Conservation (phyloP, 2,888 invertebrate species). For the Drosophila subsilvestris region DNA sequence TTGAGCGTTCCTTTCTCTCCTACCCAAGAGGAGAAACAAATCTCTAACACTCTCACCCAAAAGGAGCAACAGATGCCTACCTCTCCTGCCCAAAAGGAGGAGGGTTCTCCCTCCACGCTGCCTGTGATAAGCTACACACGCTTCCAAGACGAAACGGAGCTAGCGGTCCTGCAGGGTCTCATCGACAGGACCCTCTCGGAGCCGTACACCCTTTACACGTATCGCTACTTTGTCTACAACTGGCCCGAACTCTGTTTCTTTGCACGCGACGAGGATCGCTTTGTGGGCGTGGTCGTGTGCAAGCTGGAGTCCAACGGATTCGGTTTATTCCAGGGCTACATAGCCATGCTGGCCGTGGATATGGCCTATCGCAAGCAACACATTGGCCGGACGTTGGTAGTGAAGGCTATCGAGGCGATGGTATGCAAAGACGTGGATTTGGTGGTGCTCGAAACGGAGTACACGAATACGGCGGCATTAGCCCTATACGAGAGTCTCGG, state of each 20-base stretch:
- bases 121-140: conserved; percentile 23
- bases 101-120: not conserved
- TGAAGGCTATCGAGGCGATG: conserved; percentile 89
- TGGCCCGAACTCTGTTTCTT: conserved; percentile 67
- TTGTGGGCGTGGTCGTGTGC: conserved; percentile 68
- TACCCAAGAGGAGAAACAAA: no score
- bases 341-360: conserved; percentile 71
- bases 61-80: not conserved
- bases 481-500: conserved; percentile 98
- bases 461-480: conserved; percentile 97
- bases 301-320: conserved; percentile 33
- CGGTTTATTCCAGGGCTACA: conserved; percentile 47
- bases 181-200: conserved; percentile 61
- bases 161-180: conserved; percentile 45
- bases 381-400: conserved; percentile 57
- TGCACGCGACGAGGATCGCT: conserved; percentile 49
- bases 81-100: not conserved
- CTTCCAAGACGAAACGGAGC: conserved; percentile 50
- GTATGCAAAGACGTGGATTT: conserved; percentile 97
- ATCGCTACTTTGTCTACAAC: conserved; percentile 71
- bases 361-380: conserved; percentile 47
- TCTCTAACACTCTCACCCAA: no score
- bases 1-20: no score
- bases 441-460: conserved; percentile 99
- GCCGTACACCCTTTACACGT: conserved; percentile 70